phyloP scores from a whole-genome alignment of 2,888 invertebrate genomes.

The Lasioglossum villosulum region DNA sequence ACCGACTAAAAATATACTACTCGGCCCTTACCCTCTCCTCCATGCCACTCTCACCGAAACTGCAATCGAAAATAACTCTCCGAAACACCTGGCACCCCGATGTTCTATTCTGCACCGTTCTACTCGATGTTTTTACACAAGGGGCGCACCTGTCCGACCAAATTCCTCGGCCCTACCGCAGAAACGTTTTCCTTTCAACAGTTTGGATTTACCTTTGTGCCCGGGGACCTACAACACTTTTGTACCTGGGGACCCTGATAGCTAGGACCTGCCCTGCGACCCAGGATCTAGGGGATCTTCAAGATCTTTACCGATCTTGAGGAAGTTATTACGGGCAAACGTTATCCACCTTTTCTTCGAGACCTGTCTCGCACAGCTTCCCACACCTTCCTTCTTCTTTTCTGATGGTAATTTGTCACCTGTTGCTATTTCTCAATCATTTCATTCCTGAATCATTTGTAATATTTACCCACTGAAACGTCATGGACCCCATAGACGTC shows the following conservation, averaged over 20 bases:
- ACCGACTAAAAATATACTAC: slow-evolving; percentile 80
- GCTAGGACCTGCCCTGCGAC: neutral
- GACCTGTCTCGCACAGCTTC: neutral
- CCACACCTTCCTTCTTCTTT: too few relatives aligned
- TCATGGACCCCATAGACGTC: too few relatives aligned
- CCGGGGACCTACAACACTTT: neutral
- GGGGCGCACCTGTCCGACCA: slow-evolving; percentile 57
- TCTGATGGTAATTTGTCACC: neutral
- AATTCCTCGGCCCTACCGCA: slow-evolving; percentile 6
- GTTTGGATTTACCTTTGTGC: slow-evolving; percentile 4
- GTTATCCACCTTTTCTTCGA: neutral
- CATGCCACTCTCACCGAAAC: slow-evolving; percentile 70
- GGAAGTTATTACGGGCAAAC: neutral
- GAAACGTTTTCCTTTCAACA: neutral
- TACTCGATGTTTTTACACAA: slow-evolving; percentile 43
- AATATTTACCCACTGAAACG: too few relatives aligned
- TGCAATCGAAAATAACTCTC: slow-evolving; percentile 77
- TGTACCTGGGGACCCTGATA: neutral
- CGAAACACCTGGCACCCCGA: slow-evolving; percentile 79
- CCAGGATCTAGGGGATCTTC: neutral
- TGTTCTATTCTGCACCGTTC: slow-evolving; percentile 64
- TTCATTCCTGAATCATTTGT: too few relatives aligned
- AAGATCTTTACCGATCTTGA: neutral
- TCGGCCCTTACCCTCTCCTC: slow-evolving; percentile 52
- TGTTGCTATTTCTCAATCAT: too few relatives aligned